These are phyloP conservation scores for Tetramorium parvispinum DNA, from an alignment of 1,140 invertebrate genomes.

Conservation along the genomic window DNA sequence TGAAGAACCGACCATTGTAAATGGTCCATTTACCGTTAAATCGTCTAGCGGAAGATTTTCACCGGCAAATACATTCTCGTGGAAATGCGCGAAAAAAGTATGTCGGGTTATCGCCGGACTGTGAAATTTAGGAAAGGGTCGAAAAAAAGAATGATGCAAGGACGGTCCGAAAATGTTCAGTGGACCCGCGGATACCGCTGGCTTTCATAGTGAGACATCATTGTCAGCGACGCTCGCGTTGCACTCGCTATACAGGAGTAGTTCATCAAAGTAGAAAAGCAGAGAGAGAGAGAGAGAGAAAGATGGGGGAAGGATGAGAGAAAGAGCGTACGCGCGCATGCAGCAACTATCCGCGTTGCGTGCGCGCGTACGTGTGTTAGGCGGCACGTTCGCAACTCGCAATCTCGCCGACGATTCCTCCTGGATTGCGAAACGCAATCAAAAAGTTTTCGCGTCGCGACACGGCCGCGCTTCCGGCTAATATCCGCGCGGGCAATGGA, in stretches of 20 bases:
- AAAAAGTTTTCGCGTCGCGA: slow-evolving; percentile 70
- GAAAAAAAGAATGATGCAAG: background rate
- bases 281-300: background rate
- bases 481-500: slow-evolving; percentile 78
- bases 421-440: slow-evolving; percentile 66
- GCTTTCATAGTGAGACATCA: background rate
- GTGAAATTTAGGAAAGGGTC: background rate
- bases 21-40: slow-evolving; percentile 1
- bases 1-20: background rate
- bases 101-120: background rate
- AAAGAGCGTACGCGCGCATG: too few relatives aligned
- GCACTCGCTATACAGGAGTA: background rate
- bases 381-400: background rate
- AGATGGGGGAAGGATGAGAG: background rate
- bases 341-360: background rate
- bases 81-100: background rate
- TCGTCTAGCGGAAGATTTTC: background rate
- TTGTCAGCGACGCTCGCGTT: slow-evolving; percentile 23
- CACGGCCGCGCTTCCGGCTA: slow-evolving; percentile 69
- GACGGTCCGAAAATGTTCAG: slow-evolving; percentile 4
- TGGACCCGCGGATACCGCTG: background rate
- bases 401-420: background rate
- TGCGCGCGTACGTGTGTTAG: background rate
- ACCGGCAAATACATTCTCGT: slow-evolving; percentile 11
- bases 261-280: slow-evolving; percentile 23